A percentile compares a stretch with the other conserved stretches of the same genome.
phyloP scores from a whole-genome alignment of 2,888 invertebrate genomes.

The Eupithecia exiguata region DNA sequence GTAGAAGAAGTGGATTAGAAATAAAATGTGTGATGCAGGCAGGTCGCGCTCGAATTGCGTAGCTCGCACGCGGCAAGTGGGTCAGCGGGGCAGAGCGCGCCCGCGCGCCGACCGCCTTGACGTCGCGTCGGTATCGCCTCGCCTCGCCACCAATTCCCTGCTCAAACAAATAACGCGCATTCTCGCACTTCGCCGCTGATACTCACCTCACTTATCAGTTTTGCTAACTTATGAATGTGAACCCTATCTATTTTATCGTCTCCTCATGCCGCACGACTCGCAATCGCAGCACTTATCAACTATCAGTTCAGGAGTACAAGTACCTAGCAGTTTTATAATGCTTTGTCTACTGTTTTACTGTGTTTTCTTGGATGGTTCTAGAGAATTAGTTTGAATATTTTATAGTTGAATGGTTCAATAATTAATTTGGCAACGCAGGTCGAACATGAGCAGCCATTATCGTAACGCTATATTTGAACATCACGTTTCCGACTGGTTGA shows the following conservation, averaged over 20 bases:
- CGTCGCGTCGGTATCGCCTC: constrained; percentile 36
- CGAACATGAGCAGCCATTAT: constrained; percentile 52
- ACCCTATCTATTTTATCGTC: constrained; percentile 33
- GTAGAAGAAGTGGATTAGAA: constrained; percentile 35
- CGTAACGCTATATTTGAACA: constrained; percentile 70
- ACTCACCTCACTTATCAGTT: constrained; percentile 33
- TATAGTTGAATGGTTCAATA: constrained; percentile 15
- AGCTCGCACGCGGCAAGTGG: constrained; percentile 77
- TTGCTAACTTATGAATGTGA: constrained; percentile 17
- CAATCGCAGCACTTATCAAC: constrained; percentile 1
- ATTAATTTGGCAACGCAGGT: constrained; percentile 59
- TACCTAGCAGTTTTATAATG: not conserved
- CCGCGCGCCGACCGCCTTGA: constrained; percentile 61
- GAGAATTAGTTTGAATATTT: not conserved
- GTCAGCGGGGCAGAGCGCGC: constrained; percentile 76
- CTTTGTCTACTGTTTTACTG: not conserved
- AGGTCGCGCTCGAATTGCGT: constrained; percentile 80
- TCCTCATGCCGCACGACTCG: constrained; percentile 22
- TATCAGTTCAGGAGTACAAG: not conserved
- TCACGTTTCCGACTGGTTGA: constrained; percentile 73
- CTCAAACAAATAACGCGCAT: constrained; percentile 25
- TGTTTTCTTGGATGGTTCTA: not conserved
- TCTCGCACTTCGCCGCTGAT: constrained; percentile 26
- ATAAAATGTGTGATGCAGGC: constrained; percentile 48
- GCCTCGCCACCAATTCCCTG: constrained; percentile 33